Evolutionary conservation across 2,888 invertebrate species (phyloP).

Genomic region (Aporophyla nigra): DNA sequence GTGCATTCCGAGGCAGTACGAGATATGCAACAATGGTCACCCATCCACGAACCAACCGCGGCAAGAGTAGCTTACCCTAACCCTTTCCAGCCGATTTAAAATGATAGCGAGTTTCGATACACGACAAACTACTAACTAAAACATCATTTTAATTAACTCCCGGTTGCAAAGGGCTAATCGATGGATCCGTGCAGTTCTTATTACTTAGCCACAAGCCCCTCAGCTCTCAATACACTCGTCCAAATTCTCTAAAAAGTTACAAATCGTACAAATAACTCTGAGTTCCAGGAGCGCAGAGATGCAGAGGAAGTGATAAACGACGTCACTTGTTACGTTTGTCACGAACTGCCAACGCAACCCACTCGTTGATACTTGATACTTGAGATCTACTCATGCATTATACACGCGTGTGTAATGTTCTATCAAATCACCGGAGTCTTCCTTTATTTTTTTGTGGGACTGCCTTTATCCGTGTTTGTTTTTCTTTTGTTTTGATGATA

Average conservation of each 20-base stretch:
- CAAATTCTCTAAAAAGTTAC: background rate
- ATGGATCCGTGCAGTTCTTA: too few relatives aligned
- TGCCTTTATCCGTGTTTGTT: background rate
- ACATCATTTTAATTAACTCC: too few relatives aligned
- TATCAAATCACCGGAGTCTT: conserved; percentile 4
- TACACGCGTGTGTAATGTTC: conserved; percentile 38
- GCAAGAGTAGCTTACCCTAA: too few relatives aligned
- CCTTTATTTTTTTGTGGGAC: background rate
- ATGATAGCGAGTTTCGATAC: too few relatives aligned
- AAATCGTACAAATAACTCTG: conserved; percentile 9
- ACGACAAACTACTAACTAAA: too few relatives aligned
- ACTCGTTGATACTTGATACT: conserved; percentile 44
- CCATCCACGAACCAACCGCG: too few relatives aligned
- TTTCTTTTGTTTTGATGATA: conserved; percentile 14
- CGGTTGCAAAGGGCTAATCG: too few relatives aligned
- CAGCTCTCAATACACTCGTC: background rate
- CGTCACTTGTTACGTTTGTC: conserved; percentile 42
- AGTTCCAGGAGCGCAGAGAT: conserved; percentile 14
- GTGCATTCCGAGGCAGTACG: too few relatives aligned
- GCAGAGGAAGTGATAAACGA: conserved; percentile 31
- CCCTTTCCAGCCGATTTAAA: too few relatives aligned
- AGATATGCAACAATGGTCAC: too few relatives aligned
- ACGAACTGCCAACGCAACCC: conserved; percentile 46
- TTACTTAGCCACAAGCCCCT: too few relatives aligned
- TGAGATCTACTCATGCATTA: conserved; percentile 45